Base-by-base conservation (phyloP, 2,113 vertebrate genomes). In the Antechinus stuartii region DNA sequence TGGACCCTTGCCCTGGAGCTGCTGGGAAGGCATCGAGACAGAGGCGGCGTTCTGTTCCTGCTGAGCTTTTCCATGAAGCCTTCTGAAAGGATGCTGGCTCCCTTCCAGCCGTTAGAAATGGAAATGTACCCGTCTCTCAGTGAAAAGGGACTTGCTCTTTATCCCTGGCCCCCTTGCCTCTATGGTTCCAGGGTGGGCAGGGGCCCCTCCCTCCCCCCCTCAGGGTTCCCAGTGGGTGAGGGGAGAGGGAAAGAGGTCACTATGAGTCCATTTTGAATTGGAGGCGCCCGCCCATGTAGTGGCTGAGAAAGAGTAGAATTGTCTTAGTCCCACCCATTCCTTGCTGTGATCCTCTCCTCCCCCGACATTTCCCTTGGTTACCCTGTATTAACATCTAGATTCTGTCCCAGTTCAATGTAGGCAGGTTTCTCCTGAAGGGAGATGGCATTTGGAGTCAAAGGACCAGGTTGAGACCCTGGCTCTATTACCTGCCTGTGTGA, bases 121-220 rank as follows among this genome's bases (percentile, higher is more conserved):
- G 95, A 96, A 95, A 97, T 96, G 91, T 24, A 68, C 93, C 93
- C 90, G 19, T 89, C 95, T 97, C 96, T 94, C 91, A 46, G 93
- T 49, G 52, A 92, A 93, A 26, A 89, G 52, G 47, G 16, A 3
- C 89, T 76, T 2, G 2, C 2, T 84, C 68, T 84, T 84, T 84
- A 42, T 84, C 68, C n/a, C 19, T 47, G 49, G 54, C 76, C 23
- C 53, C 22, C n/a, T 68, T 53, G 68, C 68, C 8, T 84, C 68
- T 84, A 6, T 84, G 68, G 42, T 84, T n/a, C 68, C 68, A 84
- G 68, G 61, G 61, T 76, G 35, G 46, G 49, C 27, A 91, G 90
- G 91, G 19, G 0, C 42, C n/a, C 23, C 42, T 23, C 19, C 55
- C 30, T 23, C 0, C 42, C 52, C 27, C 49, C 46, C 24, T 68